Conservation (phyloP, 2,113 vertebrate genomes). For the Martes martes region DNA sequence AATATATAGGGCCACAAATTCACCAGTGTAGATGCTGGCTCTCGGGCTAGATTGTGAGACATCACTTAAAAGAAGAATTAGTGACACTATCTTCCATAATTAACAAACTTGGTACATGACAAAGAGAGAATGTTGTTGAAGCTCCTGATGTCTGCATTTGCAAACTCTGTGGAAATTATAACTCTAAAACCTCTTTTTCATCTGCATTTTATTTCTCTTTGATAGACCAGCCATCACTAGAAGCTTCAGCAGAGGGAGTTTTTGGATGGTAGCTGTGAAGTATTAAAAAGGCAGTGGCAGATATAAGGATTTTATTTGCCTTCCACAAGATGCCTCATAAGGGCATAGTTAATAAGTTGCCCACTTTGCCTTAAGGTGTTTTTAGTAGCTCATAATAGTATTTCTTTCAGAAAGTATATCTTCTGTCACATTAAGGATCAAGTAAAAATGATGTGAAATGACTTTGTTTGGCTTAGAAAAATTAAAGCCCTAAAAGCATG, state of each 20-base stretch:
- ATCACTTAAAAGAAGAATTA: not conserved
- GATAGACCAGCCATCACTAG: not conserved
- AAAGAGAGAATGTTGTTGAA: not conserved
- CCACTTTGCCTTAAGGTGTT: constrained; percentile 44
- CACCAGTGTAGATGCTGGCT: not conserved
- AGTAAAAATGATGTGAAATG: constrained; percentile 44
- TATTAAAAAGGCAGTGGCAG: constrained; percentile 29
- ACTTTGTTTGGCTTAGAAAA: constrained; percentile 61
- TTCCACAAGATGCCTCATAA: constrained; percentile 58
- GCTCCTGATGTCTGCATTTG: not conserved
- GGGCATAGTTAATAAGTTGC: constrained; percentile 53
- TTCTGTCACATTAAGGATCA: constrained; percentile 38
- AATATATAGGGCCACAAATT: not conserved
- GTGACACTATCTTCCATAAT: not conserved
- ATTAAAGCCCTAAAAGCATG: constrained; percentile 50
- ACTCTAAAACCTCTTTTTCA: not conserved
- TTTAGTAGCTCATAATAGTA: constrained; percentile 6
- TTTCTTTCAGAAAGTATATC: constrained; percentile 44
- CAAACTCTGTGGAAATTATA: not conserved
- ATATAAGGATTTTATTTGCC: constrained; percentile 43
- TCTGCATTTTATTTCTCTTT: not conserved
- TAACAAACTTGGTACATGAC: not conserved
- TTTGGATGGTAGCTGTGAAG: constrained; percentile 17
- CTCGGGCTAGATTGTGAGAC: not conserved
- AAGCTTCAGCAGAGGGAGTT: not conserved